phyloP scores from a whole-genome alignment of 1,140 invertebrate species.

The Drosophila orena region DNA sequence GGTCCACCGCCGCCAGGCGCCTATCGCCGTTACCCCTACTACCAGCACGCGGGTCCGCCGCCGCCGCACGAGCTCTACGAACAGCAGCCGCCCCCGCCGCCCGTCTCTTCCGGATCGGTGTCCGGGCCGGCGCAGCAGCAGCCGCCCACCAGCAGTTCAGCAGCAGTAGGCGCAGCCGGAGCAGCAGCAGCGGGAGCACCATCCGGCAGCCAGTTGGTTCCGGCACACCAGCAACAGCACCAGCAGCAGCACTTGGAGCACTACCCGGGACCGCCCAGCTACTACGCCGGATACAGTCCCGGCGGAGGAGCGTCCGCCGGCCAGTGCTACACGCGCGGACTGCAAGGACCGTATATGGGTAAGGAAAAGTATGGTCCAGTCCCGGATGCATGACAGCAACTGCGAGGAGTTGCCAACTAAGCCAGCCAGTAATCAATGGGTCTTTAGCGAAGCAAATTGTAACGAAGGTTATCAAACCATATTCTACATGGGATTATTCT shows the following conservation, averaged over 20 bases:
- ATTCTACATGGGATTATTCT: background rate
- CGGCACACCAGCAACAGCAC: constrained; percentile 47
- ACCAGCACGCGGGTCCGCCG: constrained; percentile 68
- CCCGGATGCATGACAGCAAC: constrained; percentile 13
- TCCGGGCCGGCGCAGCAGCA: constrained; percentile 26
- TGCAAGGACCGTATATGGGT: constrained; percentile 89
- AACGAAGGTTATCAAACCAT: background rate
- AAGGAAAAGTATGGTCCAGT: constrained; percentile 85
- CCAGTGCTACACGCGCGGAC: constrained; percentile 88
- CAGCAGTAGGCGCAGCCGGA: constrained; percentile 34
- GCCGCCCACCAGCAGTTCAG: constrained; percentile 32
- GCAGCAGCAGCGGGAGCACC: constrained; percentile 27
- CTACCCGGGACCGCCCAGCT: constrained; percentile 87
- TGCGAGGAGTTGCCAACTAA: constrained; percentile 2
- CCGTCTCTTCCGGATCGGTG: constrained; percentile 20
- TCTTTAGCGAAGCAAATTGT: background rate
- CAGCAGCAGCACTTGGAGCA: constrained; percentile 84
- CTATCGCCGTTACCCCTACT: constrained; percentile 68
- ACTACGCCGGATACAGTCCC: constrained; percentile 88
- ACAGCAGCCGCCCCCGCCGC: constrained; percentile 55
- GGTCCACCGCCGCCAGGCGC: constrained; percentile 66
- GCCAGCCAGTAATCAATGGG: background rate
- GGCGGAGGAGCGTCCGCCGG: constrained; percentile 86
- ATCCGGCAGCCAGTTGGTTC: constrained; percentile 42
- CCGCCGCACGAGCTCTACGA: constrained; percentile 58